Evolutionary conservation across 2,797 vertebrate species (phyloP), one percentile per base, ranked within the genome.

Genomic region (Hypotaenidia philippensis): DNA sequence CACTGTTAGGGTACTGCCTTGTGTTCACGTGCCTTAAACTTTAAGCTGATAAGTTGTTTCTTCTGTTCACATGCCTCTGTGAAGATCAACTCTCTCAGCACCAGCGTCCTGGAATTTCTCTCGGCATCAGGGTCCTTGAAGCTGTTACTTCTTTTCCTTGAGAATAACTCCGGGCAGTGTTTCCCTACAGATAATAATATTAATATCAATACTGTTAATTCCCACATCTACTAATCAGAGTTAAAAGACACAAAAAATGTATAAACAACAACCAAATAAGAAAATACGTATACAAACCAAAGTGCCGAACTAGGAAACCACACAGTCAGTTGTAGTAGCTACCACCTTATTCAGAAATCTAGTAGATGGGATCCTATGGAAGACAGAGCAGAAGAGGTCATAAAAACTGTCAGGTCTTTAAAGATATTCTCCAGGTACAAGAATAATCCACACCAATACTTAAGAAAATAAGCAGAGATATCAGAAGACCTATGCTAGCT

Each of bases 171-270:
- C 41, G 8, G 41, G 4, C 41, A 44, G 41, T 19, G 41, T 16
- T 44, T 44, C 41, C 41, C 41, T 44, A 44, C 41, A 44, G 41
- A 44, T 44, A 44, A 44, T 44, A 44, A 18, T 44, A 9, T 19
- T 44, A 44, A 44, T 19, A 44, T 44, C 41, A 44, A 44, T 19
- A 44, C 41, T 44, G 18, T 44, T 44, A 44, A 44, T 44, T 44
- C 41, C 41, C 41, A 44, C 41, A 44, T 44, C 41, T 44, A 44
- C 18, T 40, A 13, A 44, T 47, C 21, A 31, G 13, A 83, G 55
- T 26, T 87, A 77, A 66, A 49, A 63, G 8, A 13, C 3, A 29
- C 3, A 5, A 56, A 41, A 19, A 45, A 1, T 0, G 9, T 1
- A 45, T 38, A 27, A 80, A 29, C 10, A 44, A 11, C 1, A 53